Evolutionary conservation across 1,140 invertebrate genomes (phyloP).

Genomic region (Whitmania pigra): DNA sequence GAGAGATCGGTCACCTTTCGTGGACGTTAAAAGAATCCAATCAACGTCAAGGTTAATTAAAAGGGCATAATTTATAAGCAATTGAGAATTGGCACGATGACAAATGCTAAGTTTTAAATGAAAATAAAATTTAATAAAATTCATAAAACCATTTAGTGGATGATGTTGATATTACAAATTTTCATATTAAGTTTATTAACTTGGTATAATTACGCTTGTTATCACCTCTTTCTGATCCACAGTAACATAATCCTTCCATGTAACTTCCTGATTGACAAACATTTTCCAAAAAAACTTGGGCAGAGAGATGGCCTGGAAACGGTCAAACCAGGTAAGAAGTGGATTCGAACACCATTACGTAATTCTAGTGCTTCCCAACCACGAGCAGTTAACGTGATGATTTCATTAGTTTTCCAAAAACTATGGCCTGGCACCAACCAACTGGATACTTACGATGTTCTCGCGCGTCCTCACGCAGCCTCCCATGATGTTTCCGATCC

Average conservation of each 20-base stretch:
- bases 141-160: too few species aligned
- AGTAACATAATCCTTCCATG: constrained; percentile 37
- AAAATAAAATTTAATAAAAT: too few species aligned
- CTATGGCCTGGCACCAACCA: too few species aligned
- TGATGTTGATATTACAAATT: too few species aligned
- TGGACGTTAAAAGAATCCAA: constrained; percentile 8
- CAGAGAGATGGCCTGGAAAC: constrained; percentile 35
- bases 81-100: too few species aligned
- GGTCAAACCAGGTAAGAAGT: background rate
- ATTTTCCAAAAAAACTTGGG: constrained; percentile 41
- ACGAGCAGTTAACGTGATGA: background rate
- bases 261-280: constrained; percentile 35
- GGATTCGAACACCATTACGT: background rate
- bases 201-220: background rate
- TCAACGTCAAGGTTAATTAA: too few species aligned
- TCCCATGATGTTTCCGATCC: constrained; percentile 43
- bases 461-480: constrained; percentile 40
- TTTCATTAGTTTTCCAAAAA: background rate
- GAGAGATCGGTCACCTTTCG: constrained; percentile 30
- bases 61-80: too few species aligned
- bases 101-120: too few species aligned
- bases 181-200: too few species aligned
- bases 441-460: constrained; percentile 27
- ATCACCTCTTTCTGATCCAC: constrained; percentile 39
- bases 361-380: background rate